Conservation (phyloP, 2,113 vertebrate genomes). For the Speoplatyrhinus poulsoni region DNA sequence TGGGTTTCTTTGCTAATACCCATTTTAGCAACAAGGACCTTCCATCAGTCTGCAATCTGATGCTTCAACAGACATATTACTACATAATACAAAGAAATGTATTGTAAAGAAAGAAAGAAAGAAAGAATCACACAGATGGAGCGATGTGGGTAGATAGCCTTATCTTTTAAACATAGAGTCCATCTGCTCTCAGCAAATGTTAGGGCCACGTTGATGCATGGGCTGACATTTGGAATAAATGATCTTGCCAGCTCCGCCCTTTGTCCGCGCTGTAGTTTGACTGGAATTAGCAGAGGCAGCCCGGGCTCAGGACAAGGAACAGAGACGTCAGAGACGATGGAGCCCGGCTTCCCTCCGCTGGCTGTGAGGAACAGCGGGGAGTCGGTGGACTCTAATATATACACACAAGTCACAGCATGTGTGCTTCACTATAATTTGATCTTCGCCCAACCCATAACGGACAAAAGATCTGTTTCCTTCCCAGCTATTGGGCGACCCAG, state of each 20-base stretch:
- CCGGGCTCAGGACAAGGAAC: background rate
- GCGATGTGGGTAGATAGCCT: background rate
- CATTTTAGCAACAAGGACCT: no score
- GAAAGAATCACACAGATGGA: background rate
- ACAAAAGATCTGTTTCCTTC: no score
- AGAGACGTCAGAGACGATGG: background rate
- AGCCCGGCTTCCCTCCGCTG: no score
- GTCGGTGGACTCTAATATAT: no score
- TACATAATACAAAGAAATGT: background rate
- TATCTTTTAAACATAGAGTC: slow-evolving; percentile 12
- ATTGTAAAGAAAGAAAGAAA: background rate
- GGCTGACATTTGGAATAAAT: slow-evolving; percentile 55
- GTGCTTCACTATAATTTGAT: no score
- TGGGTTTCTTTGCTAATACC: no score
- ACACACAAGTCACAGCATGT: no score
- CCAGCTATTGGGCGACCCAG: no score
- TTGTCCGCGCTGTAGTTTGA: slow-evolving; percentile 26
- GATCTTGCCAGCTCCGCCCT: background rate
- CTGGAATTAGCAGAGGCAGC: slow-evolving; percentile 5
- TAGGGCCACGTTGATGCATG: slow-evolving; percentile 22
- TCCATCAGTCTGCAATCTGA: no score
- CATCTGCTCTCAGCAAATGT: slow-evolving; percentile 41
- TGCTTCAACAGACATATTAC: no score
- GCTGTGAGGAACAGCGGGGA: no score
- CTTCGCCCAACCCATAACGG: no score